phyloP scores from a whole-genome alignment of 2,113 vertebrate genomes.

The Salvelinus sp. region DNA sequence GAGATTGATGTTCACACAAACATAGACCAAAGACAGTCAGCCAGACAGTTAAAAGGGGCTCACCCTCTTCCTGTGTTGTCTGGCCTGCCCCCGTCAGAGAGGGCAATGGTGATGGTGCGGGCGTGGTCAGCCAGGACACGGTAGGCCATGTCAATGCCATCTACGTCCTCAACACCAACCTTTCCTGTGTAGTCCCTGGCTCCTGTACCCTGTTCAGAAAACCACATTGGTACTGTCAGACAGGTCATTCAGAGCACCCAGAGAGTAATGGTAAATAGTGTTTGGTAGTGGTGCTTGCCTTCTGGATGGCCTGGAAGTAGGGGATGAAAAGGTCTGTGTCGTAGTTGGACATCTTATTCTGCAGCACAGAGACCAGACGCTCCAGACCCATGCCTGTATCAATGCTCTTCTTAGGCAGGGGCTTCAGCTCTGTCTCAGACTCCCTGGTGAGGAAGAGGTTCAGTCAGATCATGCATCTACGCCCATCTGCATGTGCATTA shows the following conservation, averaged over 20 bases:
- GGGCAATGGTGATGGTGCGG: conserved; percentile 93
- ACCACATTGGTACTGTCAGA: background rate
- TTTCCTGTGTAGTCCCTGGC: conserved; percentile 86
- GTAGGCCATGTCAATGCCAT: conserved; percentile 97
- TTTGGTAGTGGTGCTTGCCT: conserved; percentile 73
- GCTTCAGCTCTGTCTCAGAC: conserved; percentile 86
- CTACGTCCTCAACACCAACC: conserved; percentile 86
- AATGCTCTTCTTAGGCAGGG: conserved; percentile 96
- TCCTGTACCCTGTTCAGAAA: conserved; percentile 82
- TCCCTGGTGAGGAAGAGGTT: conserved; percentile 72
- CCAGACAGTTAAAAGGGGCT: conserved; percentile 46
- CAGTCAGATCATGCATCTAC: background rate
- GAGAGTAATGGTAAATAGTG: background rate
- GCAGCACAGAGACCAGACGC: conserved; percentile 92
- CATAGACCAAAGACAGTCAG: too few species aligned
- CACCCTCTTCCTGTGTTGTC: conserved; percentile 97
- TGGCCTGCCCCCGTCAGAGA: conserved; percentile 91
- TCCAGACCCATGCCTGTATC: conserved; percentile 98
- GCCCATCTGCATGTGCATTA: background rate
- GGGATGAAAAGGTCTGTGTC: conserved; percentile 96
- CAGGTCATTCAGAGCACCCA: background rate
- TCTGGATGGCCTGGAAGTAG: conserved; percentile 96
- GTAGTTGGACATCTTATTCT: conserved; percentile 99
- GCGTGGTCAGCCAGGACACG: conserved; percentile 96
- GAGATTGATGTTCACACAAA: too few species aligned